Evolutionary conservation across 2,888 invertebrate species (phyloP), one percentile per base, ranked within the genome.

Genomic region (Harpalus rufipes): DNA sequence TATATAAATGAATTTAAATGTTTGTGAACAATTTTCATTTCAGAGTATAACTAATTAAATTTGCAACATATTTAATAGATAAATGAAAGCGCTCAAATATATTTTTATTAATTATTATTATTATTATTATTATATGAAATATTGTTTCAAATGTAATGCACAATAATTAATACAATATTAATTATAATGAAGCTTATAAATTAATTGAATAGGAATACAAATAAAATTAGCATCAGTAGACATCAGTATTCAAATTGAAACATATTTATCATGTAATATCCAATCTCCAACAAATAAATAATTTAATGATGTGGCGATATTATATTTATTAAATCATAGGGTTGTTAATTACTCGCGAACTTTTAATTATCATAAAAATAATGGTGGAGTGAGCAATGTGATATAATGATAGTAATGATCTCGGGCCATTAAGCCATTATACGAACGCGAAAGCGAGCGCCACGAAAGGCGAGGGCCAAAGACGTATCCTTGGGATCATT

Each of bases 301-400:
- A 68, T 68, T 68, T 39, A 68, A 68, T 39, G 5, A 68, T 25
- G n/a, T 39, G 39, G 14, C 14, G 32, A 39, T 39, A 39, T 32
- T 32, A 12, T 14, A 39, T 68, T 68, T 68, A 68, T 74, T 51
- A 74, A 74, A 74, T 18, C 44, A 74, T 16, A n/a, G 10, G 1
- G 44, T 39, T 39, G 68, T 32, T 68, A 74, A 74, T 74, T 41
- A 74, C 51, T 0, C 14, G 10, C 21, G 21, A 56, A 74, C 74
- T 74, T 74, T 44, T 74, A 74, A 74, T 74, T 51, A 74, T 74
- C 74, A 51, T 74, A 21, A 16, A 74, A 74, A 74, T 74, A n/a
- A 78, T 59, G 58, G n/a, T 32, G 32, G 58, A 32, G 32, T 78
- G 51, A 56, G 21, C 58, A 8, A 21, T 32, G 78, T 58, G 58